Evolutionary conservation across 1,140 invertebrate genomes (phyloP).

Genomic region (Pentalonia nigronervosa): DNA sequence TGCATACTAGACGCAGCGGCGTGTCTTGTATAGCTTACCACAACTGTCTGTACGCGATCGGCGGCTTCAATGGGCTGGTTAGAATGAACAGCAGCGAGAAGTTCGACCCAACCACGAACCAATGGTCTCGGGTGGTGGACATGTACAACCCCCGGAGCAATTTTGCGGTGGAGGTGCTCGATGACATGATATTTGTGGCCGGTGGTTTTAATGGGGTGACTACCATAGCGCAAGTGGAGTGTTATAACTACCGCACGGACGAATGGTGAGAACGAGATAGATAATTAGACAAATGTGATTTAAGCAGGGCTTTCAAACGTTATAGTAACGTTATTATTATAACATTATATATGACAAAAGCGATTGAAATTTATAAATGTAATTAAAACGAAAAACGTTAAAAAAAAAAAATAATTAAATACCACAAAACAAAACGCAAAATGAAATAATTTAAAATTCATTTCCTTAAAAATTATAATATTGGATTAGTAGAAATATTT

Average conservation of each 20-base stretch:
- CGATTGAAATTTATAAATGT: too few relatives aligned
- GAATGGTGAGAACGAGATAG: slow-evolving; percentile 72
- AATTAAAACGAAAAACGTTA: too few relatives aligned
- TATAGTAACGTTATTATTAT: too few relatives aligned
- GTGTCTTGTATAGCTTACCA: slow-evolving; percentile 70
- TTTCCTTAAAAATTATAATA: too few relatives aligned
- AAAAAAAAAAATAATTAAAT: too few relatives aligned
- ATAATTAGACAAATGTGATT: too few relatives aligned
- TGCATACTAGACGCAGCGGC: slow-evolving; percentile 70
- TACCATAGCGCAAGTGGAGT: slow-evolving; percentile 88
- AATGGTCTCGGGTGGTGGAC: slow-evolving; percentile 71
- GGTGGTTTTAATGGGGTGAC: slow-evolving; percentile 73
- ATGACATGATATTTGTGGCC: slow-evolving; percentile 75
- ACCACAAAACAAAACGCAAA: too few relatives aligned
- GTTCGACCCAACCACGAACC: slow-evolving; percentile 69
- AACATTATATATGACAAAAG: too few relatives aligned
- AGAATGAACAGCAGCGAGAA: slow-evolving; percentile 69
- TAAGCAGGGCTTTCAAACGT: too few relatives aligned
- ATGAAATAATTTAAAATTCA: too few relatives aligned
- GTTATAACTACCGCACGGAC: slow-evolving; percentile 83
- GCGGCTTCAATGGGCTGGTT: slow-evolving; percentile 71
- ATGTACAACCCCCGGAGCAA: slow-evolving; percentile 76
- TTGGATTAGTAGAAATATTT: too few relatives aligned
- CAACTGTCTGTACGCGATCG: slow-evolving; percentile 67
- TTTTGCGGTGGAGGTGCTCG: slow-evolving; percentile 74